These are phyloP conservation scores for Stenoptilia bipunctidactyla DNA, from an alignment of 2,888 invertebrate species.

Conservation along the genomic window DNA sequence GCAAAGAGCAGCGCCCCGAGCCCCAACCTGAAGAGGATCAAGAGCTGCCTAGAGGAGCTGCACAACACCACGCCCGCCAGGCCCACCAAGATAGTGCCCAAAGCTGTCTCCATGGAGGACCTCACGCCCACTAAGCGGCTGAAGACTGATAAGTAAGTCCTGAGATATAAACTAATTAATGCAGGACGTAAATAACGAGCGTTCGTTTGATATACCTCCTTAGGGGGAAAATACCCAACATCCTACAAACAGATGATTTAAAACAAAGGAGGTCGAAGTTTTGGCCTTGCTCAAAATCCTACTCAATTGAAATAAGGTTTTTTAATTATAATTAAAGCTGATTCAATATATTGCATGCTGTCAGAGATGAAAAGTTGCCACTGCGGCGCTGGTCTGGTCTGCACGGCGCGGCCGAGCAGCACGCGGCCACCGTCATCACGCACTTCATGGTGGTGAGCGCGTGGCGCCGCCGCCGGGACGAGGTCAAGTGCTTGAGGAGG, in stretches of 20 bases:
- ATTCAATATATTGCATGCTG: too few species aligned
- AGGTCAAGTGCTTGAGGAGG: conserved; percentile 50
- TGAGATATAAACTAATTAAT: too few species aligned
- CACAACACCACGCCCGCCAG: conserved; percentile 19
- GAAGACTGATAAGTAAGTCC: conserved; percentile 28
- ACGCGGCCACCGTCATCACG: conserved; percentile 54
- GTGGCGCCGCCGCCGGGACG: conserved; percentile 65
- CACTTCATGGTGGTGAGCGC: conserved; percentile 59
- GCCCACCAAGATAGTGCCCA: conserved; percentile 32
- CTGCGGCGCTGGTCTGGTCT: conserved; percentile 12
- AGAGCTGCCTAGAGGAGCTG: conserved; percentile 44
- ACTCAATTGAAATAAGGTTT: too few species aligned
- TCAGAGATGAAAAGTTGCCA: too few species aligned
- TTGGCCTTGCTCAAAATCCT: too few species aligned
- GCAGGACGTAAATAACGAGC: too few species aligned
- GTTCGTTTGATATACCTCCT: too few species aligned
- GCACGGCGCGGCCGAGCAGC: conserved; percentile 26
- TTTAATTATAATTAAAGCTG: too few species aligned
- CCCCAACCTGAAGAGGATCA: conserved; percentile 37
- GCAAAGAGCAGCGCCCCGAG: conserved; percentile 19
- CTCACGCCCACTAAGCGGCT: conserved; percentile 46
- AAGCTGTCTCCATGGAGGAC: conserved; percentile 58
- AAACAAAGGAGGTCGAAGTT: too few species aligned
- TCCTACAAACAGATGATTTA: too few species aligned
- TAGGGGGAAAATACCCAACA: too few species aligned